Conservation (phyloP, 2,797 vertebrate species). For the Hippoglossus hippoglossus region DNA sequence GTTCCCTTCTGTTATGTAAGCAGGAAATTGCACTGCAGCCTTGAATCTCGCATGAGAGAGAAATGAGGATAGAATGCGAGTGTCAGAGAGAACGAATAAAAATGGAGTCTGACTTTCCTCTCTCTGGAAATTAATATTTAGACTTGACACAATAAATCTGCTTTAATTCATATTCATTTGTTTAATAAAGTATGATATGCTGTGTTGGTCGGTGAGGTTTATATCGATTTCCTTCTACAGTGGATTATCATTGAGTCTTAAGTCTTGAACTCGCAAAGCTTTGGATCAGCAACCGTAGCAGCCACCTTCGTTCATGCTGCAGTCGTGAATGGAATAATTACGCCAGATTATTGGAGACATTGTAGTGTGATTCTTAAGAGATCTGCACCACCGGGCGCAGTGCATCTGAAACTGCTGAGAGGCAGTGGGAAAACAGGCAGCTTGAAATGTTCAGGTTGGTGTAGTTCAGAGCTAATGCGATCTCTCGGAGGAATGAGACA, state of each 20-base stretch:
- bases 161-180: constrained; percentile 22
- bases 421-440: constrained; percentile 37
- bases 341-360: constrained; percentile 4
- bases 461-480: constrained; percentile 56
- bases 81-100: constrained; percentile 1
- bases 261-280: constrained; percentile 26
- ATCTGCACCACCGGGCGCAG: constrained; percentile 6
- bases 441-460: constrained; percentile 63
- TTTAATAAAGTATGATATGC: constrained; percentile 27
- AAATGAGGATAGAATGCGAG: constrained; percentile 32
- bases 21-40: constrained; percentile 54
- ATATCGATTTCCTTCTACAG: constrained; percentile 21
- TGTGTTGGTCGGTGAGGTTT: constrained; percentile 20
- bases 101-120: constrained; percentile 48
- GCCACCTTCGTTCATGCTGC: constrained; percentile 6
- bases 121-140: constrained; percentile 60
- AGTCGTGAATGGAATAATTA: constrained; percentile 18
- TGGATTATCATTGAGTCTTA: not conserved
- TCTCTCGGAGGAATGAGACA: constrained; percentile 62
- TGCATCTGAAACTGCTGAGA: constrained; percentile 36
- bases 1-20: constrained; percentile 62
- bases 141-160: constrained; percentile 58
- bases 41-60: constrained; percentile 37
- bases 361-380: constrained; percentile 38
- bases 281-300: not conserved